Evolutionary conservation across 2,888 invertebrate species (phyloP), one percentile per base, ranked within the genome.

Genomic region (Drosophila ezoana): DNA sequence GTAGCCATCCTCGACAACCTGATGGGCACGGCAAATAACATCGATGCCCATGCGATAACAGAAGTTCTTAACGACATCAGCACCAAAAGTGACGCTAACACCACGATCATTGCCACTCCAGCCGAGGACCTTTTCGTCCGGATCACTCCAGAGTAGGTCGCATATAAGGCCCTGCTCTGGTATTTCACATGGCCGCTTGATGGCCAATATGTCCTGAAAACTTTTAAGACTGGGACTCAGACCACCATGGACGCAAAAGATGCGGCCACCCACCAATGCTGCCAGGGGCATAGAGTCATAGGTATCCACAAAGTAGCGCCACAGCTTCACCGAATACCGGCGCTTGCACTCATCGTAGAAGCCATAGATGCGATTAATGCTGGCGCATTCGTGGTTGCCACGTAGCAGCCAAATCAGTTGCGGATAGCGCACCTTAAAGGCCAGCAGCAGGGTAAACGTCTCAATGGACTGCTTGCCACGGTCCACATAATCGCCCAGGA

Each of bases 41-140:
- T 99, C 99, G 92, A 99, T 97, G 93, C 99, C 98, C 93, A 99
- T 99, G 98, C 94, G 99, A 98, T 93, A 98, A 97, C 92, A 99
- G 94, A 94, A 99, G 99, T 94, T 99, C 98, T 90, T 97, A 96
- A 99, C 99, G 84, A 99, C 94, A 94, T 99, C 99, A 35, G 98
- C 97, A 85, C 99, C 99, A 92, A 99, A 99, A 18, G 99, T 99
- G 93, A 99, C 99, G 89, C 98, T 98, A 75, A 99, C 99, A 53
- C 99, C 99, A 90, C 99, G 96, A 93, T 99, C 99, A 92, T 99
- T 99, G 93, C 99, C 99, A 59, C 99, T 98, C 99, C 99, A 99
- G 20, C 99, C 99, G 94, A 97, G 97, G 54, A 98, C 98, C 92
- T 97, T 97, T 93, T 98, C 98, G 92, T 98, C 98, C 1, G 97